These are phyloP conservation scores for Copidosoma floridanum DNA, from an alignment of 1,140 invertebrate species.

Conservation along the genomic window DNA sequence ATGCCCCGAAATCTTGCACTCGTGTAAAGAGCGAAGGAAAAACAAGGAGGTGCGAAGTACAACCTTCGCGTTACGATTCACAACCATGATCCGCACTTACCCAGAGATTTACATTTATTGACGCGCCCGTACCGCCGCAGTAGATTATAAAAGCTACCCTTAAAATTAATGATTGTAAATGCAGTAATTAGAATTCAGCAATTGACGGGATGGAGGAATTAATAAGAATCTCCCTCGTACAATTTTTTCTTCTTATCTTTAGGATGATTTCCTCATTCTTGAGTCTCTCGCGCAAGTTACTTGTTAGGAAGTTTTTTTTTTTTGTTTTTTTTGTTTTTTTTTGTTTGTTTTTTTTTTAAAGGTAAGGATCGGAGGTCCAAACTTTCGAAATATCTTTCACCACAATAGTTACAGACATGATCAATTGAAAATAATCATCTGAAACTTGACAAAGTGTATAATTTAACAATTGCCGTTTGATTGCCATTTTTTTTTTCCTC, in stretches of 20 bases:
- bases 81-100: too few species aligned
- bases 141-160: slow-evolving; percentile 48
- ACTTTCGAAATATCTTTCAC: too few species aligned
- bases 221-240: slow-evolving; percentile 19
- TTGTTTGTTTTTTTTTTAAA: not conserved
- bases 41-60: too few species aligned
- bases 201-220: too few species aligned
- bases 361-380: too few species aligned
- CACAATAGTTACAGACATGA: slow-evolving; percentile 11
- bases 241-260: not conserved
- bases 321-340: not conserved
- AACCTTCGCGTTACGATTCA: too few species aligned
- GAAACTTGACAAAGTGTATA: slow-evolving; percentile 10
- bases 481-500: not conserved
- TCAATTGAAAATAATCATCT: slow-evolving; percentile 6
- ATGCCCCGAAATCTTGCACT: too few species aligned
- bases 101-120: slow-evolving; percentile 24
- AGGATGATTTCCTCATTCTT: not conserved
- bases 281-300: not conserved
- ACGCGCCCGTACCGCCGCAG: slow-evolving; percentile 19
- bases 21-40: too few species aligned
- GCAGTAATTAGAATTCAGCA: slow-evolving; percentile 38
- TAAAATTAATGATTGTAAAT: slow-evolving; percentile 49
- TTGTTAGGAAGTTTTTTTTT: not conserved
- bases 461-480: slow-evolving; percentile 18